Conservation (phyloP, 2,113 vertebrate species). For the Galeopterus variegatus region DNA sequence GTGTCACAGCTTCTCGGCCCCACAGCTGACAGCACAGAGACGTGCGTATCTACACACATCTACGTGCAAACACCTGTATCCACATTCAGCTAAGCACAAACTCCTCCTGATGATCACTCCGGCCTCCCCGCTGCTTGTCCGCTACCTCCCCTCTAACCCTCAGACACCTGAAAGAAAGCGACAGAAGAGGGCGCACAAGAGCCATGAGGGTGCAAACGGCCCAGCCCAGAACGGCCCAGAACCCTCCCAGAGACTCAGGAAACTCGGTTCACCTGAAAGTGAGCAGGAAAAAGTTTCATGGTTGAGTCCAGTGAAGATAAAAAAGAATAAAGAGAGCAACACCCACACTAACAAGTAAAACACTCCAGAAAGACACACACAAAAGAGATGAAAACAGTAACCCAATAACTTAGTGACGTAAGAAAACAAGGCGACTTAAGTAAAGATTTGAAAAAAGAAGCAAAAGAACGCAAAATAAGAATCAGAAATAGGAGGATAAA, state of each 20-base stretch:
- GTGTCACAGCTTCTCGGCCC: background rate
- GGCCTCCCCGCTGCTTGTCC: background rate
- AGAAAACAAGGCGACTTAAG: background rate
- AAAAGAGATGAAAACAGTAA: background rate
- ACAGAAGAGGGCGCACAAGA: background rate
- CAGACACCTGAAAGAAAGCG: background rate
- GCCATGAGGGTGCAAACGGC: too few relatives aligned
- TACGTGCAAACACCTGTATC: rapidly evolving
- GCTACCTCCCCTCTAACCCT: background rate
- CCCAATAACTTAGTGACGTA: too few relatives aligned
- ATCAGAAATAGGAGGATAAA: background rate
- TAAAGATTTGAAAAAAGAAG: background rate
- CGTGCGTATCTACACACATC: rapidly evolving
- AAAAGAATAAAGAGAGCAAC: background rate
- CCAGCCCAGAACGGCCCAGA: too few relatives aligned
- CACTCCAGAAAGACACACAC: background rate
- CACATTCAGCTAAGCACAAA: rapidly evolving
- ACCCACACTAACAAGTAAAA: background rate
- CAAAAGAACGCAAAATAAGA: background rate
- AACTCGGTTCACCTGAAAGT: background rate
- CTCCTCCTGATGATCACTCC: background rate
- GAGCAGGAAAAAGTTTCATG: background rate
- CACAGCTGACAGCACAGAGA: background rate
- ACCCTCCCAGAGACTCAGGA: background rate
- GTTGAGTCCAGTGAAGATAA: background rate